phyloP scores from a whole-genome alignment of 2,888 invertebrate genomes.

The Megastigmus dorsalis region DNA sequence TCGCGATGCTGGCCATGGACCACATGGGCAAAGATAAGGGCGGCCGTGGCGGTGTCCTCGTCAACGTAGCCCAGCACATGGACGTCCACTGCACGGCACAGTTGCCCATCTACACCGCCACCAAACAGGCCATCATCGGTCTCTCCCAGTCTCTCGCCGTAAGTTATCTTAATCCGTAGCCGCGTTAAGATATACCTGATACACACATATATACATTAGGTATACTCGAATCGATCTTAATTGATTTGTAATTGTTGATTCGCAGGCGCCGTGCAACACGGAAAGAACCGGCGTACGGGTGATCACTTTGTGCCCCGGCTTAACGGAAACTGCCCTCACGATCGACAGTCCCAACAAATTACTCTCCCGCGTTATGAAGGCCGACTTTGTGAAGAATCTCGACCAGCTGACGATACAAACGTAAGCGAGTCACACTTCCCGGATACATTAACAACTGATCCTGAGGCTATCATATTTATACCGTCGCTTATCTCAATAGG shows the following conservation, averaged over 20 bases:
- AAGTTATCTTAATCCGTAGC: no score
- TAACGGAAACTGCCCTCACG: slow-evolving; percentile 71
- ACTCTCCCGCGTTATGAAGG: slow-evolving; percentile 69
- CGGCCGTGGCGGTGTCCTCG: slow-evolving; percentile 74
- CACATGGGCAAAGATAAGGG: slow-evolving; percentile 72
- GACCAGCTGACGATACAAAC: slow-evolving; percentile 69
- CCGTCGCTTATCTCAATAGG: no score
- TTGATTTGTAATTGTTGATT: slow-evolving; percentile 4
- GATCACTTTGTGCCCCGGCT: slow-evolving; percentile 72
- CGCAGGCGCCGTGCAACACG: slow-evolving; percentile 65
- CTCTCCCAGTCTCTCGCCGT: slow-evolving; percentile 67
- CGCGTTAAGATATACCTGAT: no score
- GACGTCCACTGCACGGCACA: slow-evolving; percentile 68
- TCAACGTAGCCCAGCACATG: slow-evolving; percentile 75
- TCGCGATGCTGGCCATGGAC: slow-evolving; percentile 71
- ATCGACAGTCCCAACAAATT: slow-evolving; percentile 68
- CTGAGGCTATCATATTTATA: no score
- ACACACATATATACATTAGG: background rate
- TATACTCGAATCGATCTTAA: no score
- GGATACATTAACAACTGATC: no score
- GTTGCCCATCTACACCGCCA: slow-evolving; percentile 71
- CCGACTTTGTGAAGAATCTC: slow-evolving; percentile 69
- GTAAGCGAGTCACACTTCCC: slow-evolving; percentile 59
- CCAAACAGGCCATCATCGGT: slow-evolving; percentile 71
- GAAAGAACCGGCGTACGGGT: slow-evolving; percentile 71